Conservation (phyloP, 2,113 vertebrate genomes). For the Notarius lentiginosus region DNA sequence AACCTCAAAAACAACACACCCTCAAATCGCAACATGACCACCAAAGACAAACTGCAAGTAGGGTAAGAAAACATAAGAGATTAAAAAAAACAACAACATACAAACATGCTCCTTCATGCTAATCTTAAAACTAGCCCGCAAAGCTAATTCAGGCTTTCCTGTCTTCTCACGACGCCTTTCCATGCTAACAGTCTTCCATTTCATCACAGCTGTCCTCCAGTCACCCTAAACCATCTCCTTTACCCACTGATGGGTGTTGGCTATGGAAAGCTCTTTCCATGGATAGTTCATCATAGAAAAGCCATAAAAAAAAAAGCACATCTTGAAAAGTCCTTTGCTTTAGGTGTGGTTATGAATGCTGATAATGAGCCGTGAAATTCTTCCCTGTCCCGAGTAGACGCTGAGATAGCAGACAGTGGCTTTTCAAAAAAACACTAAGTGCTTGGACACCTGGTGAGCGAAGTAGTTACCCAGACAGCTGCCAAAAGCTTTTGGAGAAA, state of each 20-base stretch:
- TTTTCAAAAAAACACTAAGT: constrained; percentile 52
- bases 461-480: constrained; percentile 46
- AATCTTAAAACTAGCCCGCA: background rate
- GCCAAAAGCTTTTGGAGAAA: constrained; percentile 46
- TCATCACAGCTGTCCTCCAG: constrained; percentile 18
- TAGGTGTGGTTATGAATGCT: constrained; percentile 54
- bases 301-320: constrained; percentile 51
- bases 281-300: constrained; percentile 50
- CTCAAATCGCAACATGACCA: background rate
- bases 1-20: no score
- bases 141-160: constrained; percentile 5
- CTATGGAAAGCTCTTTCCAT: constrained; percentile 36
- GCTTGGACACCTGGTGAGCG: constrained; percentile 52
- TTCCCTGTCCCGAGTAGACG: constrained; percentile 38
- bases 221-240: constrained; percentile 33
- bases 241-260: constrained; percentile 30
- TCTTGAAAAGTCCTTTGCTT: constrained; percentile 61
- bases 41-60: background rate
- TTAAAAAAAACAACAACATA: background rate
- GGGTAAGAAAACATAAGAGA: background rate
- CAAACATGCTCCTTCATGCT: background rate
- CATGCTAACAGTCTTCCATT: constrained; percentile 17
- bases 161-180: background rate
- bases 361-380: constrained; percentile 60
- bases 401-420: constrained; percentile 43